Evolutionary conservation across 2,797 vertebrate species (phyloP), one percentile per base, ranked within the genome.

Genomic region (Mus minutoides): DNA sequence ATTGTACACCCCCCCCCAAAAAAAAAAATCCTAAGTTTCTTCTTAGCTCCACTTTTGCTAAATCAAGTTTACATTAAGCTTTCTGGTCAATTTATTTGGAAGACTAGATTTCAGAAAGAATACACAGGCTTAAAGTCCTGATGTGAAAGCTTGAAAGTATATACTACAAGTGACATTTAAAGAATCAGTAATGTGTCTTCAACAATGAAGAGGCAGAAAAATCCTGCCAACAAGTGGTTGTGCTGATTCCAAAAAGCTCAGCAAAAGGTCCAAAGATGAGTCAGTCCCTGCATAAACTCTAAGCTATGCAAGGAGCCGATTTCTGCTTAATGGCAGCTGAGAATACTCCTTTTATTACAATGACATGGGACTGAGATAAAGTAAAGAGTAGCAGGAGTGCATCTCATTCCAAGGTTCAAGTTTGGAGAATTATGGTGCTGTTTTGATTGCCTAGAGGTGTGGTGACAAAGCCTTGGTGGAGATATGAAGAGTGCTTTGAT

Each of bases 151-250:
- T 90, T 88, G n/a, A 46, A 92, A 85, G 77, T 58, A 78, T 40
- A 3, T 9, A 24, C 24, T 49, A 90, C 14, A 67, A 64, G 54
- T 82, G 54, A 62, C 67, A 93, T 88, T 92, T 86, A 52, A 83
- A 82, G 49, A 79, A 75, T 94, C 67, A 92, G 31, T 94, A 86
- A 82, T 75, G 90, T 89, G 6, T 89, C 54, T 94, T 91, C 73
- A 79, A 73, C 54, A 94, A 22, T 92, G 82, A 79, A 77, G 17
- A 22, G 86, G 31, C 6, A 78, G 37, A 73, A 13, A 73, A n/a
- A 56, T 91, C 78, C 83, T 95, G 40, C 46, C 69, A 89, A 46
- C 6, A 85, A 91, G 14, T 9, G 22, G 46, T 46, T 90, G 85
- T n/a, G 43, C 1, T 93, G 83, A 87, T 92, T 91, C 49, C n/a